These are phyloP conservation scores for Agrochola macilenta DNA, from an alignment of 2,888 invertebrate genomes.

Conservation along the genomic window DNA sequence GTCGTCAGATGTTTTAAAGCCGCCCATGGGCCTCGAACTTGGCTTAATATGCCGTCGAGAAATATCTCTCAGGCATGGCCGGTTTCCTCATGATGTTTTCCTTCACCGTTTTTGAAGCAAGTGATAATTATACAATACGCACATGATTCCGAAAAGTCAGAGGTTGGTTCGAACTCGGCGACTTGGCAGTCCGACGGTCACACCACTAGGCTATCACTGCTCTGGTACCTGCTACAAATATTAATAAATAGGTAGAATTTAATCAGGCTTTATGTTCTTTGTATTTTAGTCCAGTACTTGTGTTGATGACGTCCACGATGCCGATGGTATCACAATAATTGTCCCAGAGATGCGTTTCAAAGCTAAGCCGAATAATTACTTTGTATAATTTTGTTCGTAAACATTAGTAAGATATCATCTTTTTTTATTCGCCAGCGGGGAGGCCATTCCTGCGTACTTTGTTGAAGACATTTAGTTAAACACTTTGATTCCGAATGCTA, in stretches of 20 bases:
- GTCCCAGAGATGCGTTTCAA: constrained; percentile 52
- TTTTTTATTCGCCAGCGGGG: constrained; percentile 69
- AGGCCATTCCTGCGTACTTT: constrained; percentile 72
- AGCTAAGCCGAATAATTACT: constrained; percentile 67
- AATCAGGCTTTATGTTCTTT: background rate
- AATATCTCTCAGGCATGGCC: too few relatives aligned
- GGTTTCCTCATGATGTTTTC: too few relatives aligned
- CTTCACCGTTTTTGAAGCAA: too few relatives aligned
- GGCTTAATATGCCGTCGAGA: too few relatives aligned
- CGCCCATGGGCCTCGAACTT: too few relatives aligned
- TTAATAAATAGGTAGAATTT: background rate
- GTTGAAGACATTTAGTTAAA: constrained; percentile 73
- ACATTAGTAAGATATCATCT: constrained; percentile 78
- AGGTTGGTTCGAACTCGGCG: too few relatives aligned
- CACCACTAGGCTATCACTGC: too few relatives aligned
- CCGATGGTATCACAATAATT: constrained; percentile 37
- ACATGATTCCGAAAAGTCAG: too few relatives aligned
- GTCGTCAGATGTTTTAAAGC: too few relatives aligned
- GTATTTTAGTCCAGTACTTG: background rate
- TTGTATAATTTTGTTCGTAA: constrained; percentile 76
- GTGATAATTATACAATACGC: too few relatives aligned
- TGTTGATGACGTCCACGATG: constrained; percentile 2
- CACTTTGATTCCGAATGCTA: constrained; percentile 65
- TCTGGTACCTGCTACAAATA: background rate
- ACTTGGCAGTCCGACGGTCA: too few relatives aligned